phyloP scores from a whole-genome alignment of 2,113 vertebrate genomes.

The Porphyrio hochstetteri region DNA sequence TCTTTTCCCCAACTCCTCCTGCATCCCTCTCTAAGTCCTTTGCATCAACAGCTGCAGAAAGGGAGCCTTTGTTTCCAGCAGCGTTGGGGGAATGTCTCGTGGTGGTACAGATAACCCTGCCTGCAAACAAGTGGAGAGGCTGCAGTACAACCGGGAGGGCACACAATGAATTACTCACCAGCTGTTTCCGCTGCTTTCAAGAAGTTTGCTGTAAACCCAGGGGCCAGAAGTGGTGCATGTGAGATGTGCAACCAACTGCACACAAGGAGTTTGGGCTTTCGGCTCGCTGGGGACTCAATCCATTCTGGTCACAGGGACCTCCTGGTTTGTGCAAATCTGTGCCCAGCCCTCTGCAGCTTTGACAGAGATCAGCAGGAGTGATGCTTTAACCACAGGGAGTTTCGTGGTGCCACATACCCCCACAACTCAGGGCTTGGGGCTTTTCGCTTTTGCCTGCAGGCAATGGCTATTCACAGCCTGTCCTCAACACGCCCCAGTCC shows the following conservation, averaged over 20 bases:
- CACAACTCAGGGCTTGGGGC: neutral
- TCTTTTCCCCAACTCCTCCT: neutral
- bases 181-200: conserved; percentile 13
- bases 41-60: conserved; percentile 31
- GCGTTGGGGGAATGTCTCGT: neutral
- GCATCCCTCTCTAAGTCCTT: neutral
- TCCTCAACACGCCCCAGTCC: neutral
- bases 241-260: neutral
- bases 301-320: fast-evolving
- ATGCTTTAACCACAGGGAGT: neutral
- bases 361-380: neutral
- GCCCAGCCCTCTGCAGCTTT: neutral
- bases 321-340: neutral
- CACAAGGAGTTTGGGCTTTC: neutral
- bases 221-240: neutral
- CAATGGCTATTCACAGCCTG: neutral
- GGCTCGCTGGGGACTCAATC: neutral
- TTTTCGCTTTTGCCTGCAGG: neutral
- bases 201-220: neutral
- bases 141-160: neutral
- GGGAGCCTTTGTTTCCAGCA: conserved; percentile 48
- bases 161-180: conserved; percentile 47
- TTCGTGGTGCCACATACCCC: neutral
- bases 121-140: neutral
- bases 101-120: conserved; percentile 49